These are phyloP conservation scores for Araneus ventricosus DNA, from an alignment of 1,140 invertebrate species.

Conservation along the genomic window DNA sequence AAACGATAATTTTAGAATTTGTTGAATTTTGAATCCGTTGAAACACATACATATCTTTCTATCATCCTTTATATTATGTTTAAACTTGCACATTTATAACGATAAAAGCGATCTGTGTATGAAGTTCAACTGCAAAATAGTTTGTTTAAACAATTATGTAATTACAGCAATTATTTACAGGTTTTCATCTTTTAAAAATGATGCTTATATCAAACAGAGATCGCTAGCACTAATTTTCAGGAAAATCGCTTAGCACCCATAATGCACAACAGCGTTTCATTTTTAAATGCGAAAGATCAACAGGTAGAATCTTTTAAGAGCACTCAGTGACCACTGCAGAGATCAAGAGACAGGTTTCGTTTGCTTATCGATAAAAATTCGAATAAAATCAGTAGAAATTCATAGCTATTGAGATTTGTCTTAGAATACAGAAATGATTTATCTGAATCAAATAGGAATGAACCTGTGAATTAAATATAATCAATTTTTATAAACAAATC, in stretches of 20 bases:
- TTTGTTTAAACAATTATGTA: slow-evolving; percentile 1
- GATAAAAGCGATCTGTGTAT: slow-evolving; percentile 1
- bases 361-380: too few species aligned
- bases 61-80: background rate
- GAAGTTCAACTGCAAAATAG: background rate
- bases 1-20: too few species aligned
- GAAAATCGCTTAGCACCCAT: slow-evolving; percentile 48
- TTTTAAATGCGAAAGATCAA: slow-evolving; percentile 20
- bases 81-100: background rate
- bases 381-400: too few species aligned
- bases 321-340: too few species aligned
- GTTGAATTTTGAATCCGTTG: background rate
- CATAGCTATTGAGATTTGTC: too few species aligned
- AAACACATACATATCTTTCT: background rate
- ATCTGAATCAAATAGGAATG: too few species aligned
- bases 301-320: background rate
- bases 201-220: slow-evolving; percentile 29
- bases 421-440: too few species aligned
- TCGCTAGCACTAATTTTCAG: slow-evolving; percentile 35
- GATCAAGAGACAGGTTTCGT: too few species aligned
- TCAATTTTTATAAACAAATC: too few species aligned
- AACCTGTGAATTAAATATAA: too few species aligned
- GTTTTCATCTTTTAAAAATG: slow-evolving; percentile 8
- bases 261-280: slow-evolving; percentile 29
- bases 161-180: slow-evolving; percentile 15